Base-by-base conservation (phyloP, 2,888 invertebrate species). In the Meghimatium bilineatum region DNA sequence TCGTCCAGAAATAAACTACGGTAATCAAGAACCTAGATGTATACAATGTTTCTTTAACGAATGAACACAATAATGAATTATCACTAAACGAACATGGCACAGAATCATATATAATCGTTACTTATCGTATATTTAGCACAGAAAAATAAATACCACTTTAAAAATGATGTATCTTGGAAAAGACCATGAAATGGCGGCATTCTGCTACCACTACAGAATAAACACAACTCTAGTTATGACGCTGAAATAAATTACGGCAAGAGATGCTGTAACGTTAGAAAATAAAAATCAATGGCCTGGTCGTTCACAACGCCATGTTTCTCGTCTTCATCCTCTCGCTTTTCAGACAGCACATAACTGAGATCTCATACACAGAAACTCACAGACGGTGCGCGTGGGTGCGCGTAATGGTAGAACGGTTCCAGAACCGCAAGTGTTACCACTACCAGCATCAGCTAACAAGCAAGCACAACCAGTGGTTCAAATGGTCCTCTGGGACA, bases 201-300 rank as follows among this genome's bases (percentile, higher is more conserved):
- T 32, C 29, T 38, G 29, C 29, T 6, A 29, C 12, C n/a, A 29
- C 32, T 20, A 29, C 34, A 52, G 20, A 49, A 32, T n/a, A 14
- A 52, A 74, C 74, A 74, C 74, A 77, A 36, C n/a, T 38, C 26
- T 23, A 44, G 67, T 32, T 67, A 29, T 67, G 44, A 44, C 79
- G 34, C 8, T 23, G 67, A 79, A 44, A 79, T 79, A 79, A 67
- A 67, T 79, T 79, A 44, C 17, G 67, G 44, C 14, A 49, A 32
- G 10, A 49, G 38, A 78, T 6, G 66, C 26, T 38, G 38, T 26
- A 66, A 66, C 36, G 63, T 32, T 66, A 17, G 49, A 34, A 67
- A 32, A 67, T 52, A 38, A 67, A 79, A 79, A 79, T 79, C 79
- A 49, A 79, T 79, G 44, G 49, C 67, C 44, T 1, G 17, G 38